Conservation (phyloP, 2,797 vertebrate genomes). For the Manis crassicaudata region DNA sequence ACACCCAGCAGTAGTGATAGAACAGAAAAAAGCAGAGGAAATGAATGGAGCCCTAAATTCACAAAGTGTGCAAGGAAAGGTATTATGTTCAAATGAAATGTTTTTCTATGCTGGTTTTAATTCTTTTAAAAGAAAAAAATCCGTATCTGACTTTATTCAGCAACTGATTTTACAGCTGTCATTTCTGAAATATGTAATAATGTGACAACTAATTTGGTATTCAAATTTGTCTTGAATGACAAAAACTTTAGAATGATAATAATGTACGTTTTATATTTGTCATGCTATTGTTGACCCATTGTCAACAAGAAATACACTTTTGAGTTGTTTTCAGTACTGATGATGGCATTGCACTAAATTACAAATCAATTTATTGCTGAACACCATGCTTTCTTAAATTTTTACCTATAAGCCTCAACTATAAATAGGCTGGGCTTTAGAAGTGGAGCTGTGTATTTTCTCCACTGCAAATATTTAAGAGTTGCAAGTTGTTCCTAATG, state of each 20-base stretch:
- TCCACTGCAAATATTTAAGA: conserved; percentile 21
- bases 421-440: background rate
- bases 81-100: background rate
- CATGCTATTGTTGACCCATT: background rate
- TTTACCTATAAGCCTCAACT: background rate
- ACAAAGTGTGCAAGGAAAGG: conserved; percentile 65
- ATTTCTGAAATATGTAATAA: conserved; percentile 56
- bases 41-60: conserved; percentile 21
- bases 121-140: background rate
- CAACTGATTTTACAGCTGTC: background rate
- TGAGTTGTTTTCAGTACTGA: background rate
- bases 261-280: background rate
- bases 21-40: conserved; percentile 46
- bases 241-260: conserved; percentile 33
- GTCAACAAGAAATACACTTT: background rate
- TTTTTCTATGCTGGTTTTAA: background rate
- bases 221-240: conserved; percentile 44
- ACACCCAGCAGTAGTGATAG: conserved; percentile 64
- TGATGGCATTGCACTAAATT: background rate
- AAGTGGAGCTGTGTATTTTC: background rate
- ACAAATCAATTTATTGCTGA: background rate
- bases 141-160: background rate
- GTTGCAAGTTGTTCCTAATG: background rate
- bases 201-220: background rate
- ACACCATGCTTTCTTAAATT: background rate